Evolutionary conservation across 2,113 vertebrate species (phyloP).

Genomic region (Phrynosoma platyrhinos): DNA sequence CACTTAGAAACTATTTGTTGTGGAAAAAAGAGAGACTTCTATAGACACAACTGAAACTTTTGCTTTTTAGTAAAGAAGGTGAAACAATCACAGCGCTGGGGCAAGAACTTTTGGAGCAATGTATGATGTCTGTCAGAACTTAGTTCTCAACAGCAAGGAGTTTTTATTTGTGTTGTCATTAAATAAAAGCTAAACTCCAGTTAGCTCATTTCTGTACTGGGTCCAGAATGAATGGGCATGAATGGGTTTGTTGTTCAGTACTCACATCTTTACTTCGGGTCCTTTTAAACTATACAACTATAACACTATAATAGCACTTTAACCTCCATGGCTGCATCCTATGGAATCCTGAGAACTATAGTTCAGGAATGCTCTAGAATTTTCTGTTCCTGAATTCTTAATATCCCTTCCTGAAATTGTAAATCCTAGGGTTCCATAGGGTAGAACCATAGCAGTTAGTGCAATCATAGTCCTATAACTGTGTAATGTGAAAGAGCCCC

Average conservation of each 20-base stretch:
- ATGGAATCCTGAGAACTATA: too few species aligned
- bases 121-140: background rate
- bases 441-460: too few species aligned
- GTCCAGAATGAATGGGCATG: background rate
- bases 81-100: too few species aligned
- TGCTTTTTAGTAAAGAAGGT: slow-evolving; percentile 25
- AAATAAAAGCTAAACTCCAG: background rate
- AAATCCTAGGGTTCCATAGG: background rate
- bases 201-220: background rate
- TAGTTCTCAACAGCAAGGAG: background rate
- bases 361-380: too few species aligned
- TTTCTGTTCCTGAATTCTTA: too few species aligned
- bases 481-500: too few species aligned
- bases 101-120: background rate
- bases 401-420: too few species aligned
- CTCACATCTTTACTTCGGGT: too few species aligned
- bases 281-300: too few species aligned
- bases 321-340: too few species aligned
- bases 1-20: background rate
- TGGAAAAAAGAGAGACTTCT: slow-evolving; percentile 17
- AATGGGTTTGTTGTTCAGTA: background rate
- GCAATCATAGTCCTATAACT: too few species aligned
- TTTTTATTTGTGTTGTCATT: background rate
- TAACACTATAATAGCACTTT: too few species aligned
- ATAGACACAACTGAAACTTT: slow-evolving; percentile 53